Percentiles rank a stretch among this genome's conserved stretches.
These are phyloP conservation scores for Halictus quadricinctus DNA, from an alignment of 2,888 invertebrate species.

Conservation along the genomic window DNA sequence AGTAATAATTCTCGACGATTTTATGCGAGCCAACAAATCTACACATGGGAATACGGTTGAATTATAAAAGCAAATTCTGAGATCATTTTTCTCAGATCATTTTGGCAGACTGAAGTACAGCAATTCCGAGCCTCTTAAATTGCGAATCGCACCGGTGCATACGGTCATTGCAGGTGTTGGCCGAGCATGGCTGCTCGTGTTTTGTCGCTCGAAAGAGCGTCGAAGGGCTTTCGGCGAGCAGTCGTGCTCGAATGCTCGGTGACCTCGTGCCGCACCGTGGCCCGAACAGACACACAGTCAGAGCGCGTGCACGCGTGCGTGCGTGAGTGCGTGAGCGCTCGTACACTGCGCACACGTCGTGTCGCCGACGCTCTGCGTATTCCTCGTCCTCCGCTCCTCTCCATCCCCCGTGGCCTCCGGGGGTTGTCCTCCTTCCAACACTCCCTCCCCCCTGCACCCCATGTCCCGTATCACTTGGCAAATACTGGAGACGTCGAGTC, in stretches of 20 bases:
- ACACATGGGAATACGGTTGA: background rate
- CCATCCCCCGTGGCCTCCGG: slow-evolving; percentile 2
- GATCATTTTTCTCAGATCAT: no score
- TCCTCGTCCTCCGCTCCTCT: background rate
- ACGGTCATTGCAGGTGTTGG: background rate
- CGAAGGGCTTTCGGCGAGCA: background rate
- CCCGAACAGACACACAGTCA: slow-evolving; percentile 15
- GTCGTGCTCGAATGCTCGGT: slow-evolving; percentile 33
- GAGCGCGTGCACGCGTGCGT: slow-evolving; percentile 25
- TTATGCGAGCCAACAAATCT: background rate
- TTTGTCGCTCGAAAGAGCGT: background rate
- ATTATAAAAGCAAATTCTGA: no score
- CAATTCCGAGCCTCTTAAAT: background rate
- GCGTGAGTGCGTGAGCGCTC: slow-evolving; percentile 30
- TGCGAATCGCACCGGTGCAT: no score
- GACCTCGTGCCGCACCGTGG: slow-evolving; percentile 40
- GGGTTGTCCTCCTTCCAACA: slow-evolving; percentile 6
- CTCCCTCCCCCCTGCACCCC: background rate
- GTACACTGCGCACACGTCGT: slow-evolving; percentile 47
- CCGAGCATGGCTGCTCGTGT: background rate
- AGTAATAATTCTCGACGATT: no score
- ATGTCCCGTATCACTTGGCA: slow-evolving; percentile 69
- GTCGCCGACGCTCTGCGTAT: background rate
- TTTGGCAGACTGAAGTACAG: no score
- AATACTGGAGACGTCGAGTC: slow-evolving; percentile 72